Evolutionary conservation across 2,888 invertebrate species (phyloP).

Genomic region (Cephus spinipes): DNA sequence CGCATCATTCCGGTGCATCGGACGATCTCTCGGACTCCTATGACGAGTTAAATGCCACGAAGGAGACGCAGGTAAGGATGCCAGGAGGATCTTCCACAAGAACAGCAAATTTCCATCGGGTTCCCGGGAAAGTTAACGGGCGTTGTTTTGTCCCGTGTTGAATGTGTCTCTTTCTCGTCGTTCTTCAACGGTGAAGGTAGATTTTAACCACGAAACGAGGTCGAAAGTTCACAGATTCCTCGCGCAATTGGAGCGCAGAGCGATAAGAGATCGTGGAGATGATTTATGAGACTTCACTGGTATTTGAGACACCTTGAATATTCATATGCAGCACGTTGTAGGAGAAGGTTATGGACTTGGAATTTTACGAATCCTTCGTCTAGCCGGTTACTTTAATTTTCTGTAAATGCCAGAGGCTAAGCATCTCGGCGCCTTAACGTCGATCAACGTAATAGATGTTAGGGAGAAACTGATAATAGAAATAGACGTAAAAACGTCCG

Average conservation of each 20-base stretch:
- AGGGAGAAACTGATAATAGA: neutral
- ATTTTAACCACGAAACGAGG: conserved; percentile 26
- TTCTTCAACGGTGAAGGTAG: conserved; percentile 8
- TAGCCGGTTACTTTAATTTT: neutral
- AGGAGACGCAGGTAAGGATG: conserved; percentile 59
- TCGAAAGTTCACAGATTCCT: conserved; percentile 34
- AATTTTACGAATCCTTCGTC: neutral
- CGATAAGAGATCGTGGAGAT: neutral
- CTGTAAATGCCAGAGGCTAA: neutral
- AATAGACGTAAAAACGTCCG: neutral
- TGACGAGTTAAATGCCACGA: conserved; percentile 59
- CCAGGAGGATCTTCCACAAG: neutral
- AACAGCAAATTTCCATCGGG: conserved; percentile 1
- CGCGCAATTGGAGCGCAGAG: conserved; percentile 4
- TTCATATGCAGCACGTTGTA: neutral
- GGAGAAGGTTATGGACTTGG: neutral
- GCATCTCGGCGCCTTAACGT: neutral
- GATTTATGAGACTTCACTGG: neutral
- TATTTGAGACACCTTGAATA: neutral
- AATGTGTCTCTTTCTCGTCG: neutral
- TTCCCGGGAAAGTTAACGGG: conserved; percentile 18
- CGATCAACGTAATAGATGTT: neutral
- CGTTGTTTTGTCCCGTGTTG: conserved; percentile 15
- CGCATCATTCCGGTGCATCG: conserved; percentile 57
- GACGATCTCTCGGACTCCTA: conserved; percentile 62